These are phyloP conservation scores for Drosophila repleta DNA, from an alignment of 1,140 invertebrate genomes.

Conservation along the genomic window DNA sequence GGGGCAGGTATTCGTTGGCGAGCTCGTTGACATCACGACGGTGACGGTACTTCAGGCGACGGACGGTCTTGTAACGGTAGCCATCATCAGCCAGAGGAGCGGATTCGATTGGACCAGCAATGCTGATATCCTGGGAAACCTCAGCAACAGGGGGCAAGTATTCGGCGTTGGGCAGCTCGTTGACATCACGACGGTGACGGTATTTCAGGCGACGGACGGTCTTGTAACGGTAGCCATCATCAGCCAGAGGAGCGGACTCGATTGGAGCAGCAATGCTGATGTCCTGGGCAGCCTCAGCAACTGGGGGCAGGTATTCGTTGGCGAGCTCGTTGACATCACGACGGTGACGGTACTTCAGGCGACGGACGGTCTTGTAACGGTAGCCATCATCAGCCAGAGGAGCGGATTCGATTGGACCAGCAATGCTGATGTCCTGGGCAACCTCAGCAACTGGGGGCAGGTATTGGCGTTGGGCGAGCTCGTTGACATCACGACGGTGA, in stretches of 20 bases:
- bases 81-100: conserved; percentile 55
- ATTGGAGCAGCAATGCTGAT: conserved; percentile 37
- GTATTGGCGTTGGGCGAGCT: conserved; percentile 52
- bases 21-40: conserved; percentile 58
- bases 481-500: neutral
- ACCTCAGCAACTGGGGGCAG: conserved; percentile 53
- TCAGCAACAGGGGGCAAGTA: neutral
- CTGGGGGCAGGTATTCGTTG: conserved; percentile 70
- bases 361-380: conserved; percentile 64
- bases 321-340: conserved; percentile 64
- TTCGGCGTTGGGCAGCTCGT: neutral
- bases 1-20: conserved; percentile 56
- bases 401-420: conserved; percentile 13
- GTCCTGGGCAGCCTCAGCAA: conserved; percentile 35
- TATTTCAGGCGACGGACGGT: conserved; percentile 43
- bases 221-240: conserved; percentile 68
- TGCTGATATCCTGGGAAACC: neutral
- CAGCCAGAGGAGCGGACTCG: conserved; percentile 1
- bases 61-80: conserved; percentile 73
- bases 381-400: conserved; percentile 64
- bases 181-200: neutral
- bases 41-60: conserved; percentile 61
- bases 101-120: neutral
- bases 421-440: conserved; percentile 11
- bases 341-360: conserved; percentile 60